Conservation (phyloP, 2,113 vertebrate genomes). For the Desmodus rotundus region DNA sequence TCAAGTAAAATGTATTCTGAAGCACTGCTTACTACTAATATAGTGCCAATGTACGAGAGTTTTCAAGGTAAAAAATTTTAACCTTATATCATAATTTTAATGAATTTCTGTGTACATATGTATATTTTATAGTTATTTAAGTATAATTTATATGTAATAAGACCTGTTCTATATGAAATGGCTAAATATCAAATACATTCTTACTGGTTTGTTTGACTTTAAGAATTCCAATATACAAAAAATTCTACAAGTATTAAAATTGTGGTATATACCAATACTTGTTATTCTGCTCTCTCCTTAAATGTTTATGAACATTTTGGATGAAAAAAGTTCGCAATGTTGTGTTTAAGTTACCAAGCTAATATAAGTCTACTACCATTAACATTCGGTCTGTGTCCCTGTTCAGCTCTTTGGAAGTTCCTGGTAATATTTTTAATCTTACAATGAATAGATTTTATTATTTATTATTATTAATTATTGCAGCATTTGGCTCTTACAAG, state of each 20-base stretch:
- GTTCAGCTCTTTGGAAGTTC: constrained; percentile 5
- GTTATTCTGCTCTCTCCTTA: not conserved
- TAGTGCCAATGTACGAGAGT: constrained; percentile 85
- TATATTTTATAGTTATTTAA: not conserved
- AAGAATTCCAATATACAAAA: not conserved
- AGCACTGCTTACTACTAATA: constrained; percentile 81
- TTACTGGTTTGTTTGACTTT: constrained; percentile 2
- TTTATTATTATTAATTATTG: not conserved
- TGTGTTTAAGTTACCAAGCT: not conserved
- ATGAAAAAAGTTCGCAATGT: not conserved
- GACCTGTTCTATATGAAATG: not conserved
- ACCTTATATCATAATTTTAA: not conserved
- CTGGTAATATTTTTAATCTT: not conserved
- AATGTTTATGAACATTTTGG: not conserved
- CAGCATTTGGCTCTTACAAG: not conserved
- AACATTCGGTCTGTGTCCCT: not conserved
- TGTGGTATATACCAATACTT: not conserved
- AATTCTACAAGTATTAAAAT: not conserved
- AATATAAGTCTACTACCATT: not conserved
- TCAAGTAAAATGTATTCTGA: constrained; percentile 73
- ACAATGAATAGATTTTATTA: not conserved
- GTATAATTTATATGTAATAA: constrained; percentile 1
- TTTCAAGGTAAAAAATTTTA: constrained; percentile 82
- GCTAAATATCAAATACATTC: not conserved
- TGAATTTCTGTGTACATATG: not conserved